phyloP scores from a whole-genome alignment of 2,888 invertebrate genomes.

The Labia minor region DNA sequence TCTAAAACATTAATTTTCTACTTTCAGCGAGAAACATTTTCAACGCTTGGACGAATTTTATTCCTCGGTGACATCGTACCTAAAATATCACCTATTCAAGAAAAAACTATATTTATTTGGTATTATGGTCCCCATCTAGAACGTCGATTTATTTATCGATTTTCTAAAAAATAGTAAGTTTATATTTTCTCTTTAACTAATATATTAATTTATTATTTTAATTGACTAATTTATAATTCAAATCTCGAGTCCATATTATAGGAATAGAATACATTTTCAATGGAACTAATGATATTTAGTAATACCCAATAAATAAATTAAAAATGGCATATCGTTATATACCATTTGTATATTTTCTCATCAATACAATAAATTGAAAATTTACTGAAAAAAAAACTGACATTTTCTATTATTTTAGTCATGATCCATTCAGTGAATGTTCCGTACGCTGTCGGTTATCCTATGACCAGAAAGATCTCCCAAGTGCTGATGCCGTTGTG shows the following conservation, averaged over 20 bases:
- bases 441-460: conserved; percentile 50
- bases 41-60: not conserved
- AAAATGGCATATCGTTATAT: no score
- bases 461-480: conserved; percentile 40
- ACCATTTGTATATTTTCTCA: no score
- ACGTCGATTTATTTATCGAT: not conserved
- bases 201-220: no score
- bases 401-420: no score
- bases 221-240: no score
- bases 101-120: not conserved
- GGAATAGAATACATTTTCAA: no score
- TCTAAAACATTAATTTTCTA: not conserved
- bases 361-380: no score
- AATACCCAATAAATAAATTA: no score
- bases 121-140: not conserved
- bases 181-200: no score
- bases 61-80: not conserved
- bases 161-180: not conserved
- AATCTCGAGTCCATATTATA: no score
- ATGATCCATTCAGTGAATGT: conserved; percentile 46
- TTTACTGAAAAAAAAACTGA: no score
- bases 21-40: not conserved
- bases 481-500: conserved; percentile 51
- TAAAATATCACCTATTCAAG: not conserved
- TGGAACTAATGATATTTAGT: no score